Base-by-base conservation (phyloP, 1,140 invertebrate genomes). In the Penaeus japonicus region DNA sequence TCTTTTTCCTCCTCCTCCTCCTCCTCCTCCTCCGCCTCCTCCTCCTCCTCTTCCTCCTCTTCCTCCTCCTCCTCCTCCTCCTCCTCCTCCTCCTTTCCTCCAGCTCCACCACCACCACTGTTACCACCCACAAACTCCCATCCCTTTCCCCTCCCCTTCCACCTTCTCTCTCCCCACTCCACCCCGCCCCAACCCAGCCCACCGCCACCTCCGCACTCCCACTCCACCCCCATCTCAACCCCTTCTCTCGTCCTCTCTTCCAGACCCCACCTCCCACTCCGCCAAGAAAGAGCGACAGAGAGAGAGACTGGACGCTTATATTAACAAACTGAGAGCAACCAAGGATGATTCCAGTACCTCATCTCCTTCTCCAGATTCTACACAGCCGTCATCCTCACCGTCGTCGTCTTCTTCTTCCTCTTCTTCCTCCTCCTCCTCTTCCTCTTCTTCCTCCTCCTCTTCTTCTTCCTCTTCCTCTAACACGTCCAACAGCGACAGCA, bases 311-410 rank as follows among this genome's bases (percentile, higher is more conserved):
- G 95, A 93, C 90, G 94, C 94, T 53, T 93, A 95, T 85, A 93
- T 95, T 92, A 95, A 93, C 91, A 96, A 96, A 92, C 94, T 95
- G 91, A 95, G 95, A 92, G 94, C 94, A 20, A 94, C 94, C 54
- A 92, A 93, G 85, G 92, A 86, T 32, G 35, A 24, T n/a, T 3
- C 30, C 0, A 57, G 39, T 22, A 53, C 73, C 27, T 24, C 73
- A 22, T 55, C 79, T 18, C 22, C 79, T 27, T 82, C 79, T 24
- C 12, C n/a, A 24, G 70, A 32, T 18, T 18, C 17, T 17, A 27
- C 27, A 4, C 15, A 27, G 35, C n/a, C 70, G 24, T 20, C 59
- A 24, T 35, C 65, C 35, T 83, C 57, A 15, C 20, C 79, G 18
- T 79, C 75, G n/a, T 81, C 79, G 39, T 59, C 79, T 54, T 55